Conservation (phyloP, 2,113 vertebrate genomes). For the Gavialis gangeticus region DNA sequence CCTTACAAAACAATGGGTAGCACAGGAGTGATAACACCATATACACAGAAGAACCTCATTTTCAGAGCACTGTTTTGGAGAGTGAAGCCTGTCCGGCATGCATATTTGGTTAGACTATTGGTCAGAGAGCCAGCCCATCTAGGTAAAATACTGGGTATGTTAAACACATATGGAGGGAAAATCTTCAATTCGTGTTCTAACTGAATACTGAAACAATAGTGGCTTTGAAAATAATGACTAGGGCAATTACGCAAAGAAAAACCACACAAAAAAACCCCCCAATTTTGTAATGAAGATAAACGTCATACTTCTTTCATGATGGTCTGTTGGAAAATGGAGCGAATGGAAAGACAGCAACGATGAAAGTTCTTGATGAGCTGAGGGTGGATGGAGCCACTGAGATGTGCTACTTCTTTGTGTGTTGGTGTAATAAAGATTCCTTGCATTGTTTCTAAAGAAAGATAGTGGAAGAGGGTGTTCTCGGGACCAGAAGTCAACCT, state of each 20-base stretch:
- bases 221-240: background rate
- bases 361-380: conserved; percentile 95
- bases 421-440: conserved; percentile 96
- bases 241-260: background rate
- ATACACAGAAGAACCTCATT: background rate
- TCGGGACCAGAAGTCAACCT: conserved; percentile 93
- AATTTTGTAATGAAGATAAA: background rate
- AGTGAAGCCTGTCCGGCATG: rapidly evolving
- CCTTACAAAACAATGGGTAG: background rate
- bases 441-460: conserved; percentile 91
- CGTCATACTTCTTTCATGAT: conserved; percentile 82
- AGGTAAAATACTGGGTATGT: background rate
- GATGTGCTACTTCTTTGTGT: conserved; percentile 88
- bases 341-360: conserved; percentile 95
- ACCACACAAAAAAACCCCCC: background rate
- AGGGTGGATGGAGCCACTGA: conserved; percentile 90
- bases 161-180: background rate
- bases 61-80: background rate
- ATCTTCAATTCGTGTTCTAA: background rate
- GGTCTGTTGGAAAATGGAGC: conserved; percentile 89
- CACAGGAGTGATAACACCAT: background rate
- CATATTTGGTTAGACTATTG: background rate
- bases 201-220: background rate
- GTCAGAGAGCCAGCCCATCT: background rate
- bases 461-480: conserved; percentile 96